phyloP scores from a whole-genome alignment of 2,113 vertebrate species.

The Calidris pygmaea region DNA sequence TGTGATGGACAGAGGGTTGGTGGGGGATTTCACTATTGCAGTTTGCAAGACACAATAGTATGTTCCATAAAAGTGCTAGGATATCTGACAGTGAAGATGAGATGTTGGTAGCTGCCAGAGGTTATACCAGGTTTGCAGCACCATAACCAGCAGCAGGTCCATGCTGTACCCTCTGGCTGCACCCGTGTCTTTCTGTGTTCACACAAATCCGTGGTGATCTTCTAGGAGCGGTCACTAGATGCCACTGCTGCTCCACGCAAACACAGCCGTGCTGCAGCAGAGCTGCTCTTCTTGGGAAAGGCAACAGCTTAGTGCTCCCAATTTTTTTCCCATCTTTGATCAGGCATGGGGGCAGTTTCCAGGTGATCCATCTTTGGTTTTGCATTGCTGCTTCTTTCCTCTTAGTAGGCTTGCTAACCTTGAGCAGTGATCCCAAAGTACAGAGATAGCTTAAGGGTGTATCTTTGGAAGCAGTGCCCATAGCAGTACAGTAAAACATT shows the following conservation, averaged over 20 bases:
- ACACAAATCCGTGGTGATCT: accelerated
- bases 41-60: not conserved
- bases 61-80: not conserved
- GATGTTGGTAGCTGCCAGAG: not conserved
- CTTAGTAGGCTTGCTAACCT: not conserved
- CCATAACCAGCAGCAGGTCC: not conserved
- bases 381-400: not conserved
- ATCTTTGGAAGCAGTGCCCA: not conserved
- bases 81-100: not conserved
- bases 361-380: not conserved
- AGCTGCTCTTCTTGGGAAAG: not conserved
- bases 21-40: not conserved
- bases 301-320: not conserved
- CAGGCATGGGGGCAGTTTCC: not conserved
- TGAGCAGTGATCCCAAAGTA: not conserved
- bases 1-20: too few relatives aligned
- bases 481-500: not conserved
- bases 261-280: accelerated
- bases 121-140: not conserved
- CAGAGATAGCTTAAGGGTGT: accelerated
- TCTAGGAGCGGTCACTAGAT: conserved; percentile 46
- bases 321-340: accelerated
- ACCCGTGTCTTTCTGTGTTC: accelerated
- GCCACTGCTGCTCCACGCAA: conserved; percentile 55
- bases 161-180: accelerated